Percentiles rank a stretch among this genome's conserved stretches.
phyloP scores from a whole-genome alignment of 2,113 vertebrate species.

The Pseudolaguvia tuberculata region DNA sequence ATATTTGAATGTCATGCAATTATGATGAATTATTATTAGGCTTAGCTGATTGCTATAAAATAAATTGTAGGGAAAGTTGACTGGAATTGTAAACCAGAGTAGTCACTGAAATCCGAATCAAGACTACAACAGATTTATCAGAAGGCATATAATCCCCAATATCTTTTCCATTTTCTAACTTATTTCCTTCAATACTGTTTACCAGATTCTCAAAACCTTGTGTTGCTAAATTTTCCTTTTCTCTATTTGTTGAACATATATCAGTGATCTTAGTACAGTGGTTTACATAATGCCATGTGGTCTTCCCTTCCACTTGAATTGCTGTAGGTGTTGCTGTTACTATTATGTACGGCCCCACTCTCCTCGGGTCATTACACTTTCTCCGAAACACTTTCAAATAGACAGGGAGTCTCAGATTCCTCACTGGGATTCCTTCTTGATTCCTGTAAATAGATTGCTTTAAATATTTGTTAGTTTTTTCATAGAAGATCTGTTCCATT shows the following conservation, averaged over 20 bases:
- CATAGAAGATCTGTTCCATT: not conserved
- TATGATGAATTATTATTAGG: too few species aligned
- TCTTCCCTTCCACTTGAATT: not conserved
- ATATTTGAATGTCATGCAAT: too few species aligned
- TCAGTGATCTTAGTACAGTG: not conserved
- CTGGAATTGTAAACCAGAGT: too few species aligned
- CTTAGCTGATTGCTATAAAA: too few species aligned
- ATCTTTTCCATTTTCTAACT: too few species aligned
- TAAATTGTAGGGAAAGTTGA: too few species aligned
- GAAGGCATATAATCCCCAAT: too few species aligned
- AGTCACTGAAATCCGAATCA: too few species aligned
- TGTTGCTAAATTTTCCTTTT: constrained; percentile 14
- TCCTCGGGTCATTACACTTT: not conserved
- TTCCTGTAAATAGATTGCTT: not conserved
- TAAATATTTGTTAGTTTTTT: too few species aligned
- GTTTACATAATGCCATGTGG: constrained; percentile 29
- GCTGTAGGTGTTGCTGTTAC: not conserved
- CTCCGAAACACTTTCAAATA: not conserved
- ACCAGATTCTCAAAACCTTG: too few species aligned
- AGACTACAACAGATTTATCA: too few species aligned
- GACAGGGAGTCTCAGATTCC: not conserved
- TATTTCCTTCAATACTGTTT: too few species aligned
- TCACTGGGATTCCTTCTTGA: not conserved
- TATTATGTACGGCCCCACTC: not conserved
- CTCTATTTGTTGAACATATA: not conserved